Evolutionary conservation across 1,140 invertebrate genomes (phyloP).

Genomic region (Zaprionus inermis): DNA sequence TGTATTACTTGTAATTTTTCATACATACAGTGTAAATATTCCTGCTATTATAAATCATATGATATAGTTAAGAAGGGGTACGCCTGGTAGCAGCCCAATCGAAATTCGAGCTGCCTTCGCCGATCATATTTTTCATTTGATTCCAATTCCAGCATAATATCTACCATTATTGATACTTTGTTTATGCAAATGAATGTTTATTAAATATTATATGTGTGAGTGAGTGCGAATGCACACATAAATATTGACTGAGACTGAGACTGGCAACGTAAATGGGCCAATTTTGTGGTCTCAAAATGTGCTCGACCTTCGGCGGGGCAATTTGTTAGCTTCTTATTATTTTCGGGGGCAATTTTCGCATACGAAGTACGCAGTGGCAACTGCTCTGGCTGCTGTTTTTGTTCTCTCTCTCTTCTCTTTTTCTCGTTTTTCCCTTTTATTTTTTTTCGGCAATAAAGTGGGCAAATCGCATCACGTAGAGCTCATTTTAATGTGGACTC

Average conservation of each 20-base stretch:
- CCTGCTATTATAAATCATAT: background rate
- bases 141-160: background rate
- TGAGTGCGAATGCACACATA: background rate
- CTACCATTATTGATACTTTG: background rate
- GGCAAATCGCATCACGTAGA: slow-evolving; percentile 49
- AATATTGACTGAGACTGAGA: slow-evolving; percentile 3
- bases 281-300: background rate
- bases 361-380: slow-evolving; percentile 11
- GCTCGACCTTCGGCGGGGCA: background rate
- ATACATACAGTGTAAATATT: background rate
- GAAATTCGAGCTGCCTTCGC: background rate
- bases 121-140: background rate
- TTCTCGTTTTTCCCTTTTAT: background rate
- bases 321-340: slow-evolving; percentile 28
- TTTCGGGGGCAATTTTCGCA: slow-evolving; percentile 20
- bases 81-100: background rate
- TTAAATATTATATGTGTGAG: background rate
- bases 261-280: background rate
- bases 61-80: background rate
- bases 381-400: background rate
- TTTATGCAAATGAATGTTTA: slow-evolving; percentile 6
- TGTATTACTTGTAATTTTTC: no score
- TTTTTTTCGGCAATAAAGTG: slow-evolving; percentile 24
- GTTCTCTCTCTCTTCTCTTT: background rate
- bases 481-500: slow-evolving; percentile 31